Evolutionary conservation across 1,140 invertebrate genomes (phyloP), one percentile per base, ranked within the genome.

Genomic region (Sitobion miscanthi): DNA sequence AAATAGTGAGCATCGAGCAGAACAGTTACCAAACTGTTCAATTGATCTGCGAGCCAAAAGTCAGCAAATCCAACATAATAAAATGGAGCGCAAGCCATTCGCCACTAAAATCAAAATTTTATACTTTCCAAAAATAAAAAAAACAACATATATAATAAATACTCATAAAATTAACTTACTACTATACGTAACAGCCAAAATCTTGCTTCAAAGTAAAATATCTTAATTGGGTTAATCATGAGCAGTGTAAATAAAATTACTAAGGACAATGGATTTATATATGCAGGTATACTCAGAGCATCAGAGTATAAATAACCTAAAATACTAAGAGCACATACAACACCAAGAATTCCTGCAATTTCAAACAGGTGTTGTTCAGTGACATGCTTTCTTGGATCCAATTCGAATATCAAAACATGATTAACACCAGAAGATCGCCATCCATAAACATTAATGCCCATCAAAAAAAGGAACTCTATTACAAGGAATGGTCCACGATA

Each of bases 21-120:
- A 30, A 97, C 97, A 25, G 96, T 96, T 5, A 96, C 96, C 69
- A 99, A 95, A 94, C 97, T 98, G 95, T 98, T 98, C 52, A 99
- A 96, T 95, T 99, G 98, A 96, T 99, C 98, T 93, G 97, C 98
- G 93, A 99, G 96, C 98, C 98, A 99, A 96, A 99, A 99, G 95
- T 99, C 98, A 91, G 98, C 98, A 95, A 99, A 99, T 25, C 96
- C 96, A 30, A 99, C 98, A 94, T 97, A 96, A 94, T 97, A 97
- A 95, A 99, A 97, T 21, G 98, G 98, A 2, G 98, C 97, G 11
- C 96, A 96, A 93, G 98, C 95, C 94, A 98, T 97, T 38, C 97
- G 96, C 88, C 96, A 95, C 96, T 96, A 94, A 52, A 95, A 94
- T 57, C 23, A 93, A 89, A 93, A n/a, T n/a, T 69, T 77, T 77